Percentiles rank a stretch among this genome's conserved stretches.
Conservation (phyloP, 2,888 invertebrate species). For the Pocota personata region DNA sequence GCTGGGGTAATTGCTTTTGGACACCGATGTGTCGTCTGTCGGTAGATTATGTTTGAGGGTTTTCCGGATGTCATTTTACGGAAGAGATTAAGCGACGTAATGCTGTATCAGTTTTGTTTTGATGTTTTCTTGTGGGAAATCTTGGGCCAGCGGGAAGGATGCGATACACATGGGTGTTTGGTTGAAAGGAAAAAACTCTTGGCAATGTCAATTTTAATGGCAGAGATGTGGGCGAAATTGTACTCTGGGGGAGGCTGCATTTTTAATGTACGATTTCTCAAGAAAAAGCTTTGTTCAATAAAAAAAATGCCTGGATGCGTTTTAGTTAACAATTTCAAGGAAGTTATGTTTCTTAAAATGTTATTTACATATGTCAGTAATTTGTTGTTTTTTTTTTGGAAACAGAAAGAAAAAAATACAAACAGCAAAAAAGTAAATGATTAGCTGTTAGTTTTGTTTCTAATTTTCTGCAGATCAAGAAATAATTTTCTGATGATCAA, state of each 20-base stretch:
- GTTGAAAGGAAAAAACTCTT: background rate
- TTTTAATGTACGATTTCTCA: background rate
- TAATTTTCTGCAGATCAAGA: too few relatives aligned
- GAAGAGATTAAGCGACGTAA: slow-evolving; percentile 54
- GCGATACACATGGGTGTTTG: background rate
- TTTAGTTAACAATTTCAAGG: background rate
- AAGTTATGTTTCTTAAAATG: too few relatives aligned
- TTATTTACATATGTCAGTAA: too few relatives aligned
- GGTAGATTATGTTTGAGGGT: slow-evolving; percentile 53
- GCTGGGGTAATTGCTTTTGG: slow-evolving; percentile 67
- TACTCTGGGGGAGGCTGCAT: background rate
- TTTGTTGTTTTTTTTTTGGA: too few relatives aligned
- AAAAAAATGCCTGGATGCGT: background rate
- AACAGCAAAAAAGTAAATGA: too few relatives aligned
- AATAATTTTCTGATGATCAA: too few relatives aligned
- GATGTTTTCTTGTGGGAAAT: slow-evolving; percentile 46
- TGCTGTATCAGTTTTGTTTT: slow-evolving; percentile 53
- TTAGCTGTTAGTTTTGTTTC: too few relatives aligned
- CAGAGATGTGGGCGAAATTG: background rate
- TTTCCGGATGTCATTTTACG: slow-evolving; percentile 55
- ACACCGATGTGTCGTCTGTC: slow-evolving; percentile 54
- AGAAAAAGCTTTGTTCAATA: background rate
- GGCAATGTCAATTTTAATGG: background rate
- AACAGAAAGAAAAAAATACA: too few relatives aligned
- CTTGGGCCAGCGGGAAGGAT: background rate